Evolutionary conservation across 2,888 invertebrate species (phyloP), one percentile per base, ranked within the genome.

Genomic region (Polydesmus complanatus): DNA sequence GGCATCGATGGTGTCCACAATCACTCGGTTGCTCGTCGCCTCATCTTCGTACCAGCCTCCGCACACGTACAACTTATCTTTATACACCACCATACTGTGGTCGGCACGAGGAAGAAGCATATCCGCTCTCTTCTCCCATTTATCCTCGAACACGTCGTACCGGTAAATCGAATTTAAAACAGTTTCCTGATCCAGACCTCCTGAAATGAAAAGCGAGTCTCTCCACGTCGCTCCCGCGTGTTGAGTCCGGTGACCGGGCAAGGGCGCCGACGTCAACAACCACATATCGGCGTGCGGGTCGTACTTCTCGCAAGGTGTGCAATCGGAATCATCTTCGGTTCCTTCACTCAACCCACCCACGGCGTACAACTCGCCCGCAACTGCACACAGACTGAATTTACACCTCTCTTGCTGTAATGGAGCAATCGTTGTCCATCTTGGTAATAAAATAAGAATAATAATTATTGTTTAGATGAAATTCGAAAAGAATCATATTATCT

Each of bases 321-420:
- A 73, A 52, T 70, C 71, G 27, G 69, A 70, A 3, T 27, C 59
- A 63, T 79, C 78, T 21, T 76, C 75, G 3, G 64, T 66, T 25
- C 69, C 68, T 69, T 83, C 83, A 62, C 78, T 79, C 14, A 78
- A 80, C 1, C 83, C 84, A 1, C 83, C 83, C 51, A 83, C 79
- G 0, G 83, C 83, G 68, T 81, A 83, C 51, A 84, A 71, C 67
- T 68, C 74, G 68, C 62, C 70, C 3, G 67, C 68, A 48, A 82
- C 76, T 0, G 81, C 81, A 68, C 80, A 83, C 56, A 84, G 71
- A 1, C 83, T 81, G 70, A 84, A 84, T 3, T 83, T 75, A 67
- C 83, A 84, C 37, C 83, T 73, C 69, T 84, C 83, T 55, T 79
- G 74, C 66, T 80, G 78, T 78, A 84, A 80, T 14, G 83, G 81